Percentiles rank a stretch among this genome's conserved stretches.
Evolutionary conservation across 2,797 vertebrate species (phyloP).

Genomic region (Hephaestus fuliginosus): DNA sequence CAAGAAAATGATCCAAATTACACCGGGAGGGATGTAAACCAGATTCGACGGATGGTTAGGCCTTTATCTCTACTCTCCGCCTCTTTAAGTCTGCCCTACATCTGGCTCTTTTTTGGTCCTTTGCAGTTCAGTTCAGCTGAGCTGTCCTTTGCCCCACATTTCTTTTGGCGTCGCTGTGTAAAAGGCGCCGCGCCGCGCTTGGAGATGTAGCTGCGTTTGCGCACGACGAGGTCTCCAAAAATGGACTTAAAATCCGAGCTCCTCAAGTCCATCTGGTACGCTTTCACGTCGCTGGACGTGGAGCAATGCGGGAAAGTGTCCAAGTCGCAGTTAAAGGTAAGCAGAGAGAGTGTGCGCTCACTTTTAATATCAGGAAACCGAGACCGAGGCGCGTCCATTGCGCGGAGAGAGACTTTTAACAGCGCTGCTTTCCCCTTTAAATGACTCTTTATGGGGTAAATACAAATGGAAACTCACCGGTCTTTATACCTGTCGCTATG

Average conservation of each 20-base stretch:
- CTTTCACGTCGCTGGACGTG: conserved; percentile 95
- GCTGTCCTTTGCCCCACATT: conserved; percentile 66
- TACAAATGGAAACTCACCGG: neutral
- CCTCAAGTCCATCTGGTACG: conserved; percentile 98
- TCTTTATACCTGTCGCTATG: neutral
- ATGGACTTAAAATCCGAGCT: conserved; percentile 94
- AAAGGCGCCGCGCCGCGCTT: conserved; percentile 51
- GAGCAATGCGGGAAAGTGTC: conserved; percentile 97
- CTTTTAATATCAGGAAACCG: conserved; percentile 46
- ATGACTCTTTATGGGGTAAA: neutral
- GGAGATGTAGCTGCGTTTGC: conserved; percentile 67
- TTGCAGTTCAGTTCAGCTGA: conserved; percentile 16
- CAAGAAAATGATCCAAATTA: too few relatives aligned
- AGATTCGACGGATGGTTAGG: neutral
- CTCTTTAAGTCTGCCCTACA: conserved; percentile 67
- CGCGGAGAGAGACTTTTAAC: neutral
- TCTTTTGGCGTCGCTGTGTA: conserved; percentile 56
- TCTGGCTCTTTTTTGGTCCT: conserved; percentile 38
- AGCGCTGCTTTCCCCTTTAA: neutral
- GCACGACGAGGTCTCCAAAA: conserved; percentile 43
- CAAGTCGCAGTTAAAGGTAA: conserved; percentile 98
- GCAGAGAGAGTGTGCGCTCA: neutral
- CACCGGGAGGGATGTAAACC: neutral
- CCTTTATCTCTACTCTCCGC: conserved; percentile 65
- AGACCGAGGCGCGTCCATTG: conserved; percentile 7